phyloP scores from a whole-genome alignment of 2,113 vertebrate species.

The Guaruba guarouba region DNA sequence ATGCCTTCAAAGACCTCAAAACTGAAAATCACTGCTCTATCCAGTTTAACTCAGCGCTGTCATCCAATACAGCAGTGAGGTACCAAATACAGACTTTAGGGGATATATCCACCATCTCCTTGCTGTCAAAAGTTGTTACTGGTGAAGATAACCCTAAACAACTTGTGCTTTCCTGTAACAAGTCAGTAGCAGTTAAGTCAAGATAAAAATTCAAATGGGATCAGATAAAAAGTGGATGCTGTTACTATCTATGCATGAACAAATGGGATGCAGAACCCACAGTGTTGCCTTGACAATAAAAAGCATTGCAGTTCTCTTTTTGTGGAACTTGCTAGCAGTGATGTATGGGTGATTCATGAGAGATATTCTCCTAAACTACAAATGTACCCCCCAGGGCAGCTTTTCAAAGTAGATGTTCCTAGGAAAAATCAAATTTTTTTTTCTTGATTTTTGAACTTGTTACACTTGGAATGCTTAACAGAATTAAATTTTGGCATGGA shows the following conservation, averaged over 20 bases:
- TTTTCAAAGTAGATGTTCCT: constrained; percentile 53
- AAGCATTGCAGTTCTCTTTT: constrained; percentile 22
- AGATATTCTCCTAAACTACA: constrained; percentile 44
- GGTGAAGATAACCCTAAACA: constrained; percentile 22
- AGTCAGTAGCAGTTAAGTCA: constrained; percentile 22
- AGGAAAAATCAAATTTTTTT: constrained; percentile 48
- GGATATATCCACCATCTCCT: neutral
- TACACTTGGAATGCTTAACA: constrained; percentile 45
- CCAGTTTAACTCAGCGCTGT: neutral
- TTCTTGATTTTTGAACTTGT: neutral
- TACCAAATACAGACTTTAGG: neutral
- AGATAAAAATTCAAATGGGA: constrained; percentile 53
- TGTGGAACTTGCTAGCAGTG: constrained; percentile 28
- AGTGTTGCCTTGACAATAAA: constrained; percentile 63
- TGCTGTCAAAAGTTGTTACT: constrained; percentile 7
- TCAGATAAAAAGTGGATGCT: constrained; percentile 54
- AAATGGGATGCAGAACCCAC: constrained; percentile 44
- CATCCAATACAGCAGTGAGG: neutral
- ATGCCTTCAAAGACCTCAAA: neutral
- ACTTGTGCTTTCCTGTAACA: constrained; percentile 7
- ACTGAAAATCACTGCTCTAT: neutral
- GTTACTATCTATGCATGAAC: constrained; percentile 36
- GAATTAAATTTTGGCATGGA: constrained; percentile 54
- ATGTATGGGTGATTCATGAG: constrained; percentile 39
- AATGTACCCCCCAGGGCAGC: constrained; percentile 44